Evolutionary conservation across 64 coral and sea anemone genomes (phyloP), one percentile per base, ranked within the genome.

Genomic region (Astreopora myriophthalma): DNA sequence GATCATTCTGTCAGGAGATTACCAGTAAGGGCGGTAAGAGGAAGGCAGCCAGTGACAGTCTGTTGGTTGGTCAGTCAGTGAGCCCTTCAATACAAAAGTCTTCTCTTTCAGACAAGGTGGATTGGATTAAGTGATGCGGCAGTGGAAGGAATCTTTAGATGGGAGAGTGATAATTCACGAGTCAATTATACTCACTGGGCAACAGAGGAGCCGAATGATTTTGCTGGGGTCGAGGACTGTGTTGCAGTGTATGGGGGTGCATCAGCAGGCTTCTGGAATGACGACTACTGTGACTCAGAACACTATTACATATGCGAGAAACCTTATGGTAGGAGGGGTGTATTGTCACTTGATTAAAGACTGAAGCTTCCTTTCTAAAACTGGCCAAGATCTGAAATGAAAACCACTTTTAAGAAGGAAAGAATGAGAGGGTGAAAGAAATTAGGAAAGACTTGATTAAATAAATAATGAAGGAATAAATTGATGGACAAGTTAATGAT

Each of bases 281-380:
- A 96, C 34, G 77, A 96, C 22, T 88, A 74, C 36, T 96, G 95
- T 22, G 80, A 86, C 36, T 70, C 90, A 61, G 79, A 87, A 29
- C 85, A 79, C 25, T 44, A 93, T n/a, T 96, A 75, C 81, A 94
- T 96, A 60, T 96, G 95, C 75, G 95, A 96, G 88, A 96, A 93
- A 86, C 86, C 91, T 12, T 60, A 48, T 36, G 95, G 95, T 96
- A 90, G 48, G 91, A 22, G 24, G 27, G 12, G 27, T 34, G 8
- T 20, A 13, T 26, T 71, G 31, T 35, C 37, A 11, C 37, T 5
- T 6, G 42, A 48, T 86, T 14, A 6, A 0, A 8, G 8, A 29
- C 22, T 36, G n/a, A n/a, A n/a, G n/a, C n/a, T 46, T 46, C 42
- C 4, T 46, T 46, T 46, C 42, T 46, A 46, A 46, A 46, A 46